Percentiles rank a stretch among this genome's conserved stretches.
Evolutionary conservation across 2,797 vertebrate genomes (phyloP).

Genomic region (Gobionotothen gibberifrons): DNA sequence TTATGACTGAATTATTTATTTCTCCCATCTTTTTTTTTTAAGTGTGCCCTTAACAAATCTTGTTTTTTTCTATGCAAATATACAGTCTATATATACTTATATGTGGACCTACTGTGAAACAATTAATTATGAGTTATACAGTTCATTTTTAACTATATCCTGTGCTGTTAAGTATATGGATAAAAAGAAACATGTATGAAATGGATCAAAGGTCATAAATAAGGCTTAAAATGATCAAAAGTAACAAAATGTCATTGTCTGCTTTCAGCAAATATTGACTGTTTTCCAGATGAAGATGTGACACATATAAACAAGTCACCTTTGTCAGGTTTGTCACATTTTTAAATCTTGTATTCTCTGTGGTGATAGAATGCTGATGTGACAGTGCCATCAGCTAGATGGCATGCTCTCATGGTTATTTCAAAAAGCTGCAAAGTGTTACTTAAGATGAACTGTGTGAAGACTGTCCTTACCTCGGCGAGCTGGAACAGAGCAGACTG

Average conservation of each 20-base stretch:
- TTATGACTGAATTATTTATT: neutral
- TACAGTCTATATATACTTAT: neutral
- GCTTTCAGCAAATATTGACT: neutral
- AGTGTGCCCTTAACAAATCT: neutral
- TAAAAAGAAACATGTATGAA: neutral
- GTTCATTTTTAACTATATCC: neutral
- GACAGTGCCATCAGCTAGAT: neutral
- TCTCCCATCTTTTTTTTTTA: neutral
- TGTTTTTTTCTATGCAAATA: neutral
- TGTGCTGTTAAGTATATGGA: neutral
- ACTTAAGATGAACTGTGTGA: neutral
- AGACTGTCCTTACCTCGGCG: conserved; percentile 88
- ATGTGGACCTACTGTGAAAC: neutral
- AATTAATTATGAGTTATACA: neutral
- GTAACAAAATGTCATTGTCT: neutral
- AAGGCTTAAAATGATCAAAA: neutral
- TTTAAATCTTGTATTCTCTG: neutral
- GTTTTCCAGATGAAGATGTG: neutral
- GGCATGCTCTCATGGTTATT: neutral
- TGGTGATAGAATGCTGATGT: neutral
- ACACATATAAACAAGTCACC: neutral
- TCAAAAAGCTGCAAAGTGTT: neutral
- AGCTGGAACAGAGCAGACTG: conserved; percentile 96
- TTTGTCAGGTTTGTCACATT: neutral
- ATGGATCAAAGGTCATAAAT: neutral